phyloP scores from a whole-genome alignment of 37 sponge, comb jelly and placozoan species.

The Halichondria panicea region DNA sequence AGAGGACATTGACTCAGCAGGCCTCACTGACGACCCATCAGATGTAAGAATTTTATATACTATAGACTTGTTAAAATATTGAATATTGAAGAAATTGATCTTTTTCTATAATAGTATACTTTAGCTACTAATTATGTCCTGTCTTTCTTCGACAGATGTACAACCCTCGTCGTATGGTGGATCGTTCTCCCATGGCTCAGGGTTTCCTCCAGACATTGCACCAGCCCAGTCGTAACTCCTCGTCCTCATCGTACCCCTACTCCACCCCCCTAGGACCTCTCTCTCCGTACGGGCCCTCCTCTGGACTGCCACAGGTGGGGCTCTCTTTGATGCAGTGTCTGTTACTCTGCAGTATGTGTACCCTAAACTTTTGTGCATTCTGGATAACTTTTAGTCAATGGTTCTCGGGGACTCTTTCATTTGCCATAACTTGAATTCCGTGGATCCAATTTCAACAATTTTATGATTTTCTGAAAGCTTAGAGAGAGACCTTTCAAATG shows the following conservation, averaged over 20 bases:
- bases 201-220: constrained; percentile 73
- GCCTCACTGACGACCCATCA: constrained; percentile 24
- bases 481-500: too few species aligned
- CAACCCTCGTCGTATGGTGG: constrained; percentile 28
- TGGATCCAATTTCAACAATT: too few species aligned
- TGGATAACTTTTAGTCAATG: too few species aligned
- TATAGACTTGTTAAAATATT: not conserved
- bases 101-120: not conserved
- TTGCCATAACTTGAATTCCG: too few species aligned
- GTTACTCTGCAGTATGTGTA: too few species aligned
- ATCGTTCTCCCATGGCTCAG: constrained; percentile 79
- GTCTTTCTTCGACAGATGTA: constrained; percentile 9
- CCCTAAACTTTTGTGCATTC: too few species aligned
- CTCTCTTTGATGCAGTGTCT: too few species aligned
- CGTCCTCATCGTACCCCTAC: constrained; percentile 48
- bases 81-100: not conserved
- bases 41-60: not conserved
- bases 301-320: too few species aligned
- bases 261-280: constrained; percentile 72
- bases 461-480: too few species aligned
- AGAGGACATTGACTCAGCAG: constrained; percentile 60
- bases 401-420: too few species aligned
- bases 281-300: constrained; percentile 35
- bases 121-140: not conserved
- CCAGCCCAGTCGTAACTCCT: constrained; percentile 20